These are phyloP conservation scores for Caenorhabditis japonica DNA, from an alignment of 2,888 invertebrate genomes.

Conservation along the genomic window DNA sequence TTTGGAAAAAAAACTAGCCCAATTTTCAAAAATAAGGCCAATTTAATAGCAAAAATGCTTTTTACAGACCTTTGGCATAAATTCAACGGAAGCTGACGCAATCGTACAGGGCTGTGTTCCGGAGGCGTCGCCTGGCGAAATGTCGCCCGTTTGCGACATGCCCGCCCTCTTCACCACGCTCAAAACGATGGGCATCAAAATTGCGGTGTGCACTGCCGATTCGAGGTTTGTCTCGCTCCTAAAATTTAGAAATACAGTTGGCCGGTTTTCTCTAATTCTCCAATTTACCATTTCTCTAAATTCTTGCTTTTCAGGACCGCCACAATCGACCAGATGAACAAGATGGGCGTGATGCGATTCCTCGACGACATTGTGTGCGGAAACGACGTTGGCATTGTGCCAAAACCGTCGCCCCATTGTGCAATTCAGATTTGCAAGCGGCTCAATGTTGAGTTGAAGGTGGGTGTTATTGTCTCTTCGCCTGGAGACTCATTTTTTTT, in stretches of 20 bases:
- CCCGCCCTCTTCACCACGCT: slow-evolving; percentile 78
- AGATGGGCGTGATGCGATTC: slow-evolving; percentile 72
- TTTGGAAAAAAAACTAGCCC: too few species aligned
- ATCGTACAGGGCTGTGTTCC: slow-evolving; percentile 60
- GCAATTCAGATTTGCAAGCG: slow-evolving; percentile 77
- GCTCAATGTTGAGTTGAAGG: slow-evolving; percentile 69
- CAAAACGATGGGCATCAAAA: slow-evolving; percentile 78
- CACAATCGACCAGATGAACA: slow-evolving; percentile 69
- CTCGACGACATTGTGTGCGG: slow-evolving; percentile 79
- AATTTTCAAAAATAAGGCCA: too few species aligned
- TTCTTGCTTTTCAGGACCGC: slow-evolving; percentile 57
- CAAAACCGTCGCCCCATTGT: slow-evolving; percentile 79
- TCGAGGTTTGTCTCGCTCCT: slow-evolving; percentile 65
- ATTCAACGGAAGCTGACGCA: slow-evolving; percentile 53
- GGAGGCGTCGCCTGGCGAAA: slow-evolving; percentile 63
- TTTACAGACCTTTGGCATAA: slow-evolving; percentile 53
- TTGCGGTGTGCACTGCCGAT: slow-evolving; percentile 79
- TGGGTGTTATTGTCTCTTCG: too few species aligned
- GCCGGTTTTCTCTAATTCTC: background rate
- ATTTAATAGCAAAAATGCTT: too few species aligned
- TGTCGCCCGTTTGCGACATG: slow-evolving; percentile 77
- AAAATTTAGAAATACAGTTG: background rate
- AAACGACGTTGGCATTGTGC: slow-evolving; percentile 78
- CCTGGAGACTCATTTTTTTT: background rate
- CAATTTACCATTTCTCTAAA: background rate